phyloP scores from a whole-genome alignment of 2,888 invertebrate genomes.

The Parnassius smintheus region DNA sequence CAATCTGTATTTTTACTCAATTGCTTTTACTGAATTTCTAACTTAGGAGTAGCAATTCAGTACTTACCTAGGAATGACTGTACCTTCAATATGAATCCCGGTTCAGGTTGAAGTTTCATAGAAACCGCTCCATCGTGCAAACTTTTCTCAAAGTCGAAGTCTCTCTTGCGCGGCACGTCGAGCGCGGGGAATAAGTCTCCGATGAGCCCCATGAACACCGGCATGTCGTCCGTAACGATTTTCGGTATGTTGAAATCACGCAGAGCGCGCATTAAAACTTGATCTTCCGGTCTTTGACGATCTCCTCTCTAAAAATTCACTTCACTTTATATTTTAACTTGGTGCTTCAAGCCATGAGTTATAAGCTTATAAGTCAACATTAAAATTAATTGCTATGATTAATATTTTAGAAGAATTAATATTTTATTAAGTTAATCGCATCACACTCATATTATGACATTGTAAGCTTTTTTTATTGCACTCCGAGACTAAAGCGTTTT shows the following conservation, averaged over 20 bases:
- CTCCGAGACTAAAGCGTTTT: too few species aligned
- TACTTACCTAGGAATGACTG: neutral
- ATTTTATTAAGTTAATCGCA: too few species aligned
- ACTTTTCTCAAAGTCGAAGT: conserved; percentile 90
- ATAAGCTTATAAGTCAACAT: too few species aligned
- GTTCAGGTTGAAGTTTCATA: conserved; percentile 93
- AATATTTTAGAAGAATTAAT: too few species aligned
- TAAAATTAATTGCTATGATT: too few species aligned
- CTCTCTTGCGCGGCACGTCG: conserved; percentile 94
- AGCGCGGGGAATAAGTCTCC: conserved; percentile 96
- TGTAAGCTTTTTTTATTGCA: too few species aligned
- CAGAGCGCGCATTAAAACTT: conserved; percentile 95
- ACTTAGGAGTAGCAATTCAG: too few species aligned
- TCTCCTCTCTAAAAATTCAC: conserved; percentile 81
- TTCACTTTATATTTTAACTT: neutral
- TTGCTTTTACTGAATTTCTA: too few species aligned
- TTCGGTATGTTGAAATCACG: conserved; percentile 97
- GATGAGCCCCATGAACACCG: conserved; percentile 96
- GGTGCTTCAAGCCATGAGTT: too few species aligned
- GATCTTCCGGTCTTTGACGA: conserved; percentile 90
- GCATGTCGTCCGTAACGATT: conserved; percentile 94
- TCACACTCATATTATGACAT: too few species aligned
- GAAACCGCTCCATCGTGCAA: conserved; percentile 89
- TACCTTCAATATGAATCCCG: conserved; percentile 91
- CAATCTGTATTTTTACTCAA: too few species aligned